A percentile compares a stretch with the other conserved stretches of the same genome.
Conservation (phyloP, 1,140 invertebrate species). For the Sinella curviseta region DNA sequence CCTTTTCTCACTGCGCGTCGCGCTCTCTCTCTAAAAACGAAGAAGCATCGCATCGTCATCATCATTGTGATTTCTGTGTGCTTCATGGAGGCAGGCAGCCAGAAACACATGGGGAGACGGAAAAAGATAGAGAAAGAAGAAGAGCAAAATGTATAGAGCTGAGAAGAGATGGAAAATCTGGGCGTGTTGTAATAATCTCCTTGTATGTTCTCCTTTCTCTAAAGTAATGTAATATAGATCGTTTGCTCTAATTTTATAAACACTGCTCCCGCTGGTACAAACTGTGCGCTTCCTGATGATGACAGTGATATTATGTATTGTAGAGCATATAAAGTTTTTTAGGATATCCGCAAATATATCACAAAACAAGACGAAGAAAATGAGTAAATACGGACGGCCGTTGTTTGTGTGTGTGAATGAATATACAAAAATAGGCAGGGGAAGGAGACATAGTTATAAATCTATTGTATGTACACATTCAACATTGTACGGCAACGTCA, state of each 20-base stretch:
- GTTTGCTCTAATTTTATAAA: slow-evolving; percentile 13
- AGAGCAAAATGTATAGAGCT: background rate
- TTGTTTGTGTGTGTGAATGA: too few relatives aligned
- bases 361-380: too few relatives aligned
- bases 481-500: too few relatives aligned
- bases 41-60: too few relatives aligned
- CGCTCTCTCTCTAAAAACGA: too few relatives aligned
- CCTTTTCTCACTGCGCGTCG: background rate
- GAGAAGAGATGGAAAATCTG: background rate
- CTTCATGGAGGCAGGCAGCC: too few relatives aligned
- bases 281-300: background rate
- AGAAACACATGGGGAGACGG: too few relatives aligned
- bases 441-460: background rate
- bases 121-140: background rate
- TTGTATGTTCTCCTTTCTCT: too few relatives aligned
- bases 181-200: background rate
- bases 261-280: background rate
- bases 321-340: background rate
- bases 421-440: too few relatives aligned
- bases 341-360: background rate
- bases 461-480: background rate
- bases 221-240: background rate
- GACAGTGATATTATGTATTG: background rate
- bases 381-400: too few relatives aligned
- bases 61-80: too few relatives aligned